A percentile compares a stretch with the other conserved stretches of the same genome.
Conservation (phyloP, 2,797 vertebrate species). For the Zalophus californianus region DNA sequence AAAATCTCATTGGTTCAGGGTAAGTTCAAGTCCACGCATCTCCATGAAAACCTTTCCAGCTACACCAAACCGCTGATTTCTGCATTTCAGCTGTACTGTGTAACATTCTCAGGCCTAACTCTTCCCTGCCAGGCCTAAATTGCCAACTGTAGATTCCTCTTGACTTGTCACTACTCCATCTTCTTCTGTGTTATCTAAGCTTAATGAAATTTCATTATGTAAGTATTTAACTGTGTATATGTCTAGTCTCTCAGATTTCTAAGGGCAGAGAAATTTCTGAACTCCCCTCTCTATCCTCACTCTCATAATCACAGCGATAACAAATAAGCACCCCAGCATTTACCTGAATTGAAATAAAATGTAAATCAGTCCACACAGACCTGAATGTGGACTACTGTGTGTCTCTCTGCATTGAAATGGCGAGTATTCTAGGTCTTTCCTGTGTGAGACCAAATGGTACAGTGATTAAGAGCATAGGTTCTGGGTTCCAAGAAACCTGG, state of each 20-base stretch:
- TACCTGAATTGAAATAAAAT: conserved; percentile 34
- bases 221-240: not conserved
- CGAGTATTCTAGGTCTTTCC: not conserved
- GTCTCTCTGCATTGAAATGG: not conserved
- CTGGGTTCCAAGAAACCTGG: not conserved
- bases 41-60: not conserved
- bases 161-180: not conserved
- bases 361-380: not conserved
- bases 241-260: not conserved
- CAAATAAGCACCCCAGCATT: not conserved
- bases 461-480: not conserved
- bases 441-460: not conserved
- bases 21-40: not conserved
- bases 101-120: not conserved
- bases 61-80: not conserved
- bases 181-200: not conserved
- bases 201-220: not conserved
- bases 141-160: not conserved
- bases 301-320: not conserved
- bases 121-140: not conserved
- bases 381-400: not conserved
- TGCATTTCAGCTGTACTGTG: not conserved
- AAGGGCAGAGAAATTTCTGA: not conserved
- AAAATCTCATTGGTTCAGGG: not conserved
- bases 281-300: not conserved